Conservation (phyloP, 30 jellyfish, hydroid and myxozoan species). For the Aurelia aurita region DNA sequence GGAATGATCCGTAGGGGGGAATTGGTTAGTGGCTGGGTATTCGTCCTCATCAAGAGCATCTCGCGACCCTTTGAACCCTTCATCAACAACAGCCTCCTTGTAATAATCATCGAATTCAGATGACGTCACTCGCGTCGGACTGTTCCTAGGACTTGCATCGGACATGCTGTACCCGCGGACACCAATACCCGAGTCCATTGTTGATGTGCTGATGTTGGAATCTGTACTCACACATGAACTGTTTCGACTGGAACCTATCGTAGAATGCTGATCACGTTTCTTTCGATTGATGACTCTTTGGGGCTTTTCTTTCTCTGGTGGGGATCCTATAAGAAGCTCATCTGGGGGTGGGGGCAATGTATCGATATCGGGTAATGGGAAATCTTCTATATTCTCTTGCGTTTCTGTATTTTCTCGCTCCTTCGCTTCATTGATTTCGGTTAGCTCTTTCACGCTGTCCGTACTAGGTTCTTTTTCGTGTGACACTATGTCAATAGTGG, state of each 20-base stretch:
- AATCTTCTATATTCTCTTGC: conserved; percentile 8
- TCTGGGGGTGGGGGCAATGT: conserved; percentile 91
- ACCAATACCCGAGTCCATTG: conserved; percentile 93
- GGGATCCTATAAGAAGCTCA: conserved; percentile 67
- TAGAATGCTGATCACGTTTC: conserved; percentile 75
- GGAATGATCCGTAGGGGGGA: conserved; percentile 25
- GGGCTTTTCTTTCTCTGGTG: conserved; percentile 86
- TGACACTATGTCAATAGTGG: background rate
- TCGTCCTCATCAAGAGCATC: conserved; percentile 83
- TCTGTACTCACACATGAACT: conserved; percentile 97
- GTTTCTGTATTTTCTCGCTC: background rate
- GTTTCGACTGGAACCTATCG: conserved; percentile 71
- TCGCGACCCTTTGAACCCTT: conserved; percentile 79
- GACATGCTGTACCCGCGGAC: conserved; percentile 78
- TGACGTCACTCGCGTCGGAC: conserved; percentile 74
- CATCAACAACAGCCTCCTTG: conserved; percentile 37
- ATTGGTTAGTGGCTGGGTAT: conserved; percentile 6
- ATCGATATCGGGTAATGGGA: conserved; percentile 66
- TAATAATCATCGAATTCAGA: conserved; percentile 52
- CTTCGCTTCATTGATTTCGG: conserved; percentile 25
- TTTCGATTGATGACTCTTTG: conserved; percentile 89
- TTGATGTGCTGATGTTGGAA: conserved; percentile 88
- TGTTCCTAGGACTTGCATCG: conserved; percentile 87
- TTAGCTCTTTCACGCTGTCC: conserved; percentile 70
- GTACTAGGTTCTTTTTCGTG: conserved; percentile 89